A percentile compares a stretch with the other conserved stretches of the same genome.
Conservation (phyloP, 37 sponge, comb jelly and placozoan genomes). For the Geodia barretti region DNA sequence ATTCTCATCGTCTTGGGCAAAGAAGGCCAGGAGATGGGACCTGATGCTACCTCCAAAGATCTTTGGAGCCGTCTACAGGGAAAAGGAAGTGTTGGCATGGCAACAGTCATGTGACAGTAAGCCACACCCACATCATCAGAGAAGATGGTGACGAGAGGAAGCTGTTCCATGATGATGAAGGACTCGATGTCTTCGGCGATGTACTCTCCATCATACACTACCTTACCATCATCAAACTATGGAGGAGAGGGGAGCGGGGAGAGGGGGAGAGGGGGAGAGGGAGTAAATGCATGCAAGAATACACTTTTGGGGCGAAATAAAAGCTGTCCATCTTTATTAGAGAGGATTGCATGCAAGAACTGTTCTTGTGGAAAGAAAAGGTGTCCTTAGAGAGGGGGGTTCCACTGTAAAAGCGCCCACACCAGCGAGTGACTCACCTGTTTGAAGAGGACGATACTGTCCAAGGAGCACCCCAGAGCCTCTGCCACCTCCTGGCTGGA, state of each 20-base stretch:
- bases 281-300: not conserved
- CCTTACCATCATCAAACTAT: slow-evolving; percentile 86
- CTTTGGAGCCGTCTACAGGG: slow-evolving; percentile 85
- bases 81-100: not conserved
- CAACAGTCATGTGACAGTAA: not conserved
- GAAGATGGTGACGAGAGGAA: slow-evolving; percentile 86
- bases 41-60: slow-evolving; percentile 91
- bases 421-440: slow-evolving; percentile 72
- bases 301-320: not conserved
- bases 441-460: slow-evolving; percentile 68
- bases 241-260: not conserved
- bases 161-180: slow-evolving; percentile 71
- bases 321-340: not conserved
- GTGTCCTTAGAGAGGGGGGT: no score
- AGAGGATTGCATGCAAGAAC: no score
- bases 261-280: slow-evolving; percentile 3
- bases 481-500: slow-evolving; percentile 55
- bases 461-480: slow-evolving; percentile 45
- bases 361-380: no score
- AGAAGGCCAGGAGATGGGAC: slow-evolving; percentile 87
- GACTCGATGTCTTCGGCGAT: slow-evolving; percentile 64
- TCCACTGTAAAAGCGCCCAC: no score
- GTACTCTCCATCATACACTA: slow-evolving; percentile 58
- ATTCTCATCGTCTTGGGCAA: slow-evolving; percentile 33
- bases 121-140: slow-evolving; percentile 73